Evolutionary conservation across 2,113 vertebrate genomes (phyloP).

Genomic region (Poecile atricapillus): DNA sequence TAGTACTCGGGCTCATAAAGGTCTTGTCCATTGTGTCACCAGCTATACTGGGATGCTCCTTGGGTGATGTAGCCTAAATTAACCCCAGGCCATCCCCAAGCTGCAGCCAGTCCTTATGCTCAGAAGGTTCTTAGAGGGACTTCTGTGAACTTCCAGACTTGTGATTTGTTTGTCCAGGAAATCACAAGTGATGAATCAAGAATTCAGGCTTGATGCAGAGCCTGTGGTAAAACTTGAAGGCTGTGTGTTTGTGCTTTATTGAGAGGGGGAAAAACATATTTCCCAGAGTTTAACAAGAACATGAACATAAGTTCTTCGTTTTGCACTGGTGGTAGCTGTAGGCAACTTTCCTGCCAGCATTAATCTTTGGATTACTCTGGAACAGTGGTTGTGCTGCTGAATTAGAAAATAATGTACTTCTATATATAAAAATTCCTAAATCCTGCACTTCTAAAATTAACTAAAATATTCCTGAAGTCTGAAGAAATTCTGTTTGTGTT

Average conservation of each 20-base stretch:
- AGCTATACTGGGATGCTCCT: neutral
- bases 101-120: neutral
- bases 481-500: neutral
- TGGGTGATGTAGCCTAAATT: neutral
- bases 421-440: neutral
- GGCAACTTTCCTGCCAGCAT: neutral
- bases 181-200: neutral
- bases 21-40: neutral
- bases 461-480: neutral
- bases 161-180: neutral
- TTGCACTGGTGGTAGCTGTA: neutral
- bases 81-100: neutral
- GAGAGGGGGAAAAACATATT: rapidly evolving
- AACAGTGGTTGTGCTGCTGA: neutral
- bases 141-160: neutral
- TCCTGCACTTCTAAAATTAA: neutral
- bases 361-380: neutral
- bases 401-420: neutral
- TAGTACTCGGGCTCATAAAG: neutral
- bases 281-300: neutral
- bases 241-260: neutral
- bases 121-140: neutral
- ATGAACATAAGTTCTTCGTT: neutral
- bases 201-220: neutral
- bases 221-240: neutral